Base-by-base conservation (phyloP, 2,888 invertebrate genomes). In the Palloptera scutellata region DNA sequence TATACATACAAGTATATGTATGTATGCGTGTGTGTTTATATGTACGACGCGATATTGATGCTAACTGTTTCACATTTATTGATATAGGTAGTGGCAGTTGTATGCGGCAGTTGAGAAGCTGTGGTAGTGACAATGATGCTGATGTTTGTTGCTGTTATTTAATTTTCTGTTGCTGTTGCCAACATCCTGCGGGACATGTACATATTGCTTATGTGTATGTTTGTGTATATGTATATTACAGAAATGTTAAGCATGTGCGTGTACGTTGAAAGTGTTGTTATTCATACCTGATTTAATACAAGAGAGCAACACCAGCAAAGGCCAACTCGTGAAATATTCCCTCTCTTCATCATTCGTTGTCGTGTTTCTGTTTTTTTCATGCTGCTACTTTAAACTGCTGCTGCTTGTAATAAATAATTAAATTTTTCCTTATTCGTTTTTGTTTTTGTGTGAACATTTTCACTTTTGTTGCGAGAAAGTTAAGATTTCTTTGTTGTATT, bases 121-220 rank as follows among this genome's bases (percentile, higher is more conserved):
- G 15, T 11, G n/a, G 48, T n/a, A 48, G 10, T 48, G 48, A 48
- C 15, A 11, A 48, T n/a, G 15, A 48, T 48, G 19, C 53, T 17
- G 19, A 17, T 17, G 53, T 12, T 53, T 53, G 53, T 53, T 53
- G 15, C 17, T 17, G 17, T n/a, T n/a, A 17, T 12, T 2, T 1
- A 5, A 53, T 53, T n/a, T 53, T 6, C 17, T 53, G 53, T 53
- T 53, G 48, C 48, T 17, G 17, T n/a, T 53, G 53, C 15, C 17
- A 53, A 53, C 17, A 53, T 53, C 53, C 53, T 53, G 53, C 19
- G 19, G 19, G 53, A 53, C 53, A 17, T 53, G 17, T 53, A 20
- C 48, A 48, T 48, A 48, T 4, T 48, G 42, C 12, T 12, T 43
- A 40, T 63, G 20, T 42, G 10, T 63, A 53, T 59, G 30, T 52